These are phyloP conservation scores for Lycocerus yunnanus DNA, from an alignment of 2,888 invertebrate genomes.

Conservation along the genomic window DNA sequence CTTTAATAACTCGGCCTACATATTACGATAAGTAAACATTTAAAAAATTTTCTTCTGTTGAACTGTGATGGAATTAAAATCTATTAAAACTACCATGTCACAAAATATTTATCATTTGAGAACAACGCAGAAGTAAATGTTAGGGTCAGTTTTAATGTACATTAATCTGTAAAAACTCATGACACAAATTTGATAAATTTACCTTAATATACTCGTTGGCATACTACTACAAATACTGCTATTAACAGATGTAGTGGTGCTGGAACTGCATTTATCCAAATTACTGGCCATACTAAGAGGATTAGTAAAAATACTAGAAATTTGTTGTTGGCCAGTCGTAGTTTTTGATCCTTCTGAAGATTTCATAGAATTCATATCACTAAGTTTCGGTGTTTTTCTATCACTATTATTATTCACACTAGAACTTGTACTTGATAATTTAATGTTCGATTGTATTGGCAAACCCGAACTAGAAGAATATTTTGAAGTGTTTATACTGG, in stretches of 20 bases:
- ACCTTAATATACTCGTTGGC: slow-evolving; percentile 59
- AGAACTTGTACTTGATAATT: slow-evolving; percentile 36
- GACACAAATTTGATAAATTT: slow-evolving; percentile 33
- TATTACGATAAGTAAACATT: too few species aligned
- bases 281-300: slow-evolving; percentile 53
- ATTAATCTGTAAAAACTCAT: not conserved
- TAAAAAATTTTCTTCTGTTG: too few species aligned
- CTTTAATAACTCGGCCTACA: not conserved
- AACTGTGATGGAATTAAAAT: too few species aligned
- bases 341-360: slow-evolving; percentile 40
- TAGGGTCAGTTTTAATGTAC: not conserved
- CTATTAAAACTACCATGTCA: not conserved
- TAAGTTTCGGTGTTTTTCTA: slow-evolving; percentile 35
- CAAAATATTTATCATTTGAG: not conserved
- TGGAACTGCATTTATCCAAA: slow-evolving; percentile 39
- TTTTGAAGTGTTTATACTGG: slow-evolving; percentile 35
- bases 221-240: slow-evolving; percentile 46
- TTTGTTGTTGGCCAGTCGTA: slow-evolving; percentile 44
- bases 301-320: slow-evolving; percentile 54
- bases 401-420: slow-evolving; percentile 40
- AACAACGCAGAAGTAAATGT: not conserved
- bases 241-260: slow-evolving; percentile 44
- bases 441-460: slow-evolving; percentile 49
- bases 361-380: slow-evolving; percentile 42
- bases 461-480: slow-evolving; percentile 42